These are phyloP conservation scores for Zelostemma sp. DNA, from an alignment of 1,140 invertebrate genomes.

Conservation along the genomic window DNA sequence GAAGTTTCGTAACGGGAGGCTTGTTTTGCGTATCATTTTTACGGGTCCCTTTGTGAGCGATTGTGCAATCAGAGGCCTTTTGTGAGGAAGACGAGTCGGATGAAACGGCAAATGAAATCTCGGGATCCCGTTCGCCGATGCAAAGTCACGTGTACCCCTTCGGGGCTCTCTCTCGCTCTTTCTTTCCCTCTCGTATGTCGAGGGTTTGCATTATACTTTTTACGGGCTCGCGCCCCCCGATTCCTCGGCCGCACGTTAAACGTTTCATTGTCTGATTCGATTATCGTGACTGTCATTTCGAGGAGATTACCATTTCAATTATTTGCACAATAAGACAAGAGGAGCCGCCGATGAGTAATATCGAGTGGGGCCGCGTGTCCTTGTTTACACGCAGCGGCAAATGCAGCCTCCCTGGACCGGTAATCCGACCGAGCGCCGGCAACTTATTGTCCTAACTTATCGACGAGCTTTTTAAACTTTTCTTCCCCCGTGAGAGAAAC, in stretches of 20 bases:
- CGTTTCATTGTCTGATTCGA: slow-evolving; percentile 56
- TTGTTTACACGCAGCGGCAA: slow-evolving; percentile 57
- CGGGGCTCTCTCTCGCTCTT: too few species aligned
- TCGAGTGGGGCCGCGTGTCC: slow-evolving; percentile 64
- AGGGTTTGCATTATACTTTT: slow-evolving; percentile 55
- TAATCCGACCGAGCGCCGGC: slow-evolving; percentile 54
- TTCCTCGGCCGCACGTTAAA: slow-evolving; percentile 18
- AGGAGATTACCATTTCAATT: slow-evolving; percentile 69
- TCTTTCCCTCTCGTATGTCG: slow-evolving; percentile 17
- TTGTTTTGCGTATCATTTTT: background rate
- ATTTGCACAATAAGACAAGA: slow-evolving; percentile 62
- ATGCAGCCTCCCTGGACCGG: slow-evolving; percentile 41
- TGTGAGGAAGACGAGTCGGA: slow-evolving; percentile 11
- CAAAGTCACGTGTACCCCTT: slow-evolving; percentile 65
- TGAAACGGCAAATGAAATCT: background rate
- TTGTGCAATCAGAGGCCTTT: slow-evolving; percentile 4
- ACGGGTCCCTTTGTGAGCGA: background rate
- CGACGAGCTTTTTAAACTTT: slow-evolving; percentile 29
- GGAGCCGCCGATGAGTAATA: slow-evolving; percentile 44
- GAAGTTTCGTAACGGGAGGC: too few species aligned
- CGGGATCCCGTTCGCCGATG: slow-evolving; percentile 36
- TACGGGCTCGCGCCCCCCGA: slow-evolving; percentile 57
- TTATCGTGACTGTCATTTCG: slow-evolving; percentile 61
- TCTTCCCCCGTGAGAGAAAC: too few species aligned
- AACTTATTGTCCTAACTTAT: slow-evolving; percentile 56